Base-by-base conservation (phyloP, 1,140 invertebrate species). In the Drosophila ananassae region DNA sequence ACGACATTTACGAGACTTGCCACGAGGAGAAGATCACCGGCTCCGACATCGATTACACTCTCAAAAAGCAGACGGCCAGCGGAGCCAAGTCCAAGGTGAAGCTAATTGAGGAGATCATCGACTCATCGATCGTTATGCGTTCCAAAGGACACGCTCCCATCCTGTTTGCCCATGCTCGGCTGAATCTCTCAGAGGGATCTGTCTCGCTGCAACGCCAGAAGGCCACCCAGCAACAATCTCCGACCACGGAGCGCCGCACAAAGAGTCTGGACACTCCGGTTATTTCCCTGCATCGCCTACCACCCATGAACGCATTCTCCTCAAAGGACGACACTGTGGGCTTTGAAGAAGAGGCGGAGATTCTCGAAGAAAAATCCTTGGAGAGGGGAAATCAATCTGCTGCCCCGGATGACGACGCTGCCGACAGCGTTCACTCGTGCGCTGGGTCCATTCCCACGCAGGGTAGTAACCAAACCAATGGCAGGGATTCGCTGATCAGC, bases 281-380 rank as follows among this genome's bases (percentile, higher is more conserved):
- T 46, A 96, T 97, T 80, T 95, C 96, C 13, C 89, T 97, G 21
- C 95, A 96, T 91, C 93, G 94, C 78, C 92, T 97, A 56, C 96
- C 96, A 24, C 95, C 95, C n/a, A 94, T 96, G 80, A 96, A 96
- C 92, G 95, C 96, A 0, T 97, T 97, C 92, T 97, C 96, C 0
- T 96, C 96, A 58, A 97, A 97, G 92, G 96, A 97, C 92, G 96
- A 97, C 87, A 97, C 96, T 0, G 94, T 97, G 1, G 95, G 94
- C 59, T 93, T 93, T 37, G 95, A 95, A 68, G 94, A 95, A 84
- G 93, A 94, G 83, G 94, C 95, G 13, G 93, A 94, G 60, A 93
- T 94, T 59, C 93, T 95, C 22, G 93, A 93, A 84, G 93, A 94
- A 74, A 94, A 94, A 69, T 89, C 93, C 0, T 74, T 94, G 25